Conservation (phyloP, 2,113 vertebrate species). For the Geococcyx californianus region DNA sequence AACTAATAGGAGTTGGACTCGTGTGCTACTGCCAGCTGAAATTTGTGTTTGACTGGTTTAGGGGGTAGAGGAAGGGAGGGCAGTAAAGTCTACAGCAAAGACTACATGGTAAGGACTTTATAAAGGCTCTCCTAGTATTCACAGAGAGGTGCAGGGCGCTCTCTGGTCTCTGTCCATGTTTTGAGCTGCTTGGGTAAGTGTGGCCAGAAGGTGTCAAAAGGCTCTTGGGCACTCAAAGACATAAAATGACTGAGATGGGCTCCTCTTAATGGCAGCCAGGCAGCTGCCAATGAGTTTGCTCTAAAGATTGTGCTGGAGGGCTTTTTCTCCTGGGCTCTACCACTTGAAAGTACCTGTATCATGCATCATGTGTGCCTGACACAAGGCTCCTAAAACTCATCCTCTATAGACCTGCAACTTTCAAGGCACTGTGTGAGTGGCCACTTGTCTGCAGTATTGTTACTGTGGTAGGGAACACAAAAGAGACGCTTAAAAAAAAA, state of each 20-base stretch:
- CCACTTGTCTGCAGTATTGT: background rate
- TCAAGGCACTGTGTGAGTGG: background rate
- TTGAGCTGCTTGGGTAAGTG: background rate
- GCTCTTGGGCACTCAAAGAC: background rate
- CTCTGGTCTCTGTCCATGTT: background rate
- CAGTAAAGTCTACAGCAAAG: background rate
- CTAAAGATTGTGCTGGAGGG: background rate
- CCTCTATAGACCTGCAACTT: background rate
- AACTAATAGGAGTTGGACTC: background rate
- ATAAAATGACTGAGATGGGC: background rate
- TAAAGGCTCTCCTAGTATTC: background rate
- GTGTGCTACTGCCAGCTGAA: background rate
- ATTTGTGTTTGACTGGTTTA: background rate
- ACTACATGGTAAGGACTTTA: rapidly evolving
- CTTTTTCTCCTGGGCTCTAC: background rate
- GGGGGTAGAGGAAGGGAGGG: background rate
- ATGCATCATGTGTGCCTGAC: background rate
- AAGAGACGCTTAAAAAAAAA: background rate
- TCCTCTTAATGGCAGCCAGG: background rate
- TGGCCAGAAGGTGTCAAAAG: background rate
- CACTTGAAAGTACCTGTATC: background rate
- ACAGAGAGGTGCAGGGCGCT: background rate
- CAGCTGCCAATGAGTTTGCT: background rate
- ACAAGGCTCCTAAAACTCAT: background rate
- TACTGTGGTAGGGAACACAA: background rate